phyloP scores from a whole-genome alignment of 2,113 vertebrate genomes.

The Holacanthus passer region DNA sequence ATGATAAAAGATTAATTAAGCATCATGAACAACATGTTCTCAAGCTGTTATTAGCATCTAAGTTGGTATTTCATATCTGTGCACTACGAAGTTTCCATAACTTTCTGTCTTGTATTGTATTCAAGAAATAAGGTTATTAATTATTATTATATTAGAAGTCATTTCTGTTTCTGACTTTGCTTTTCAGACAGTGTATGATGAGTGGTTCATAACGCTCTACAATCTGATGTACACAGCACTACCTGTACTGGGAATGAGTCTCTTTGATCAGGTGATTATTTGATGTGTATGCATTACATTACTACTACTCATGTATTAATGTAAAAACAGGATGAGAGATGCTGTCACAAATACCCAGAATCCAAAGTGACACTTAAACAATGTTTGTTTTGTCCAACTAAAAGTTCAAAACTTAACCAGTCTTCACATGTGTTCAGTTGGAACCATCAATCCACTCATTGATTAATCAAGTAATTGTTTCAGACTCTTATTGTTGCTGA shows the following conservation, averaged over 20 bases:
- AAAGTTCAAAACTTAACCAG: no score
- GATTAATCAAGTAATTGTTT: no score
- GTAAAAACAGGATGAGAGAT: no score
- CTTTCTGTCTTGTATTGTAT: neutral
- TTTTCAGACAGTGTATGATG: slow-evolving; percentile 93
- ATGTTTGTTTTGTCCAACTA: no score
- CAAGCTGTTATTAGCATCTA: neutral
- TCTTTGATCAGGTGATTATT: slow-evolving; percentile 93
- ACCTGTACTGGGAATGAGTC: slow-evolving; percentile 94
- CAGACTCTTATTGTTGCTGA: no score
- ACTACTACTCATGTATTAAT: no score
- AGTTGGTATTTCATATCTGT: neutral
- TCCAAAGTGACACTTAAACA: no score
- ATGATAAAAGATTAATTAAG: no score
- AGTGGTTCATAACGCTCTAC: slow-evolving; percentile 97
- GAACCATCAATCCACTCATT: no score
- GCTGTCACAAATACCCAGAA: no score
- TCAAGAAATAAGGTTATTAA: neutral
- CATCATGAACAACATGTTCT: neutral
- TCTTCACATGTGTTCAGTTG: no score
- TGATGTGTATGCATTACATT: neutral
- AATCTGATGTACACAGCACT: slow-evolving; percentile 96
- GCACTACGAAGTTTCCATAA: neutral
- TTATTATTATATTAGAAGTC: no score
- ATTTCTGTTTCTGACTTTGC: slow-evolving; percentile 1